Conservation (phyloP, 2,888 invertebrate genomes). For the Odontocolon sp. region DNA sequence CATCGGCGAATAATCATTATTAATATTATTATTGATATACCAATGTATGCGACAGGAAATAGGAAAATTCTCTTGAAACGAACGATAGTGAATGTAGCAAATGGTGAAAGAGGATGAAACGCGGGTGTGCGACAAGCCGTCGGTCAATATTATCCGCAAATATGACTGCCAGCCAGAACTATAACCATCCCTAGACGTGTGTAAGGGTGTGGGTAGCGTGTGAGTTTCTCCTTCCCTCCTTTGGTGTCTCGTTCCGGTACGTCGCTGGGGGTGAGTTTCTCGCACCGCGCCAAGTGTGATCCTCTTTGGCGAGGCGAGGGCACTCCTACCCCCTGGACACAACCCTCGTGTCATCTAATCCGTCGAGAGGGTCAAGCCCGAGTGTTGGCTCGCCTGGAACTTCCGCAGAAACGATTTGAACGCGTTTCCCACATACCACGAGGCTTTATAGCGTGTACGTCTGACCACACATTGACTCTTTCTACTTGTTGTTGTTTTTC, state of each 20-base stretch:
- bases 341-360: constrained; percentile 47
- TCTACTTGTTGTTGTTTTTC: no score
- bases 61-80: constrained; percentile 52
- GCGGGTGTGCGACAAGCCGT: constrained; percentile 67
- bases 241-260: constrained; percentile 16
- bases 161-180: constrained; percentile 65
- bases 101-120: constrained; percentile 59
- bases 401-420: constrained; percentile 21
- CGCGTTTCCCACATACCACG: constrained; percentile 28
- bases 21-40: constrained; percentile 49
- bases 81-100: constrained; percentile 60
- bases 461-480: no score
- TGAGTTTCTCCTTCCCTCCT: constrained; percentile 11
- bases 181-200: no score
- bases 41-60: constrained; percentile 55
- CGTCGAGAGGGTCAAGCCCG: constrained; percentile 42
- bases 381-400: constrained; percentile 20
- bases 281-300: constrained; percentile 47
- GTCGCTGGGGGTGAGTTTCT: constrained; percentile 44
- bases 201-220: constrained; percentile 20
- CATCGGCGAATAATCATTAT: constrained; percentile 49
- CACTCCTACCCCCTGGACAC: constrained; percentile 3
- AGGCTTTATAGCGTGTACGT: no score
- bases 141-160: constrained; percentile 76
- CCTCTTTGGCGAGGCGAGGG: constrained; percentile 16